Evolutionary conservation across 2,888 invertebrate genomes (phyloP).

Genomic region (Apantesis nais): DNA sequence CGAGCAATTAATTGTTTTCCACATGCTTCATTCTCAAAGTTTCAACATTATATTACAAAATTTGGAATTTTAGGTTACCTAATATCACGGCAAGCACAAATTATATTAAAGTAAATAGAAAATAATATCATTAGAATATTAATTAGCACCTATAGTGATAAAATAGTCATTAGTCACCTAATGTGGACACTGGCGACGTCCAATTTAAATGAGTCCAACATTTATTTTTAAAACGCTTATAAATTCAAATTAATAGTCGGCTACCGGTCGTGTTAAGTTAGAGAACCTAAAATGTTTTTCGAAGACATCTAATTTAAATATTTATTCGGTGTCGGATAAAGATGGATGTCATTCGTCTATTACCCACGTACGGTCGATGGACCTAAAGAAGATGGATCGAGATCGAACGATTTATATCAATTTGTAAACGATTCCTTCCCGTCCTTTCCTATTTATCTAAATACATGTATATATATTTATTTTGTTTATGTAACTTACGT

Average conservation of each 20-base stretch:
- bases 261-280: constrained; percentile 41
- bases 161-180: constrained; percentile 43
- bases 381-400: constrained; percentile 80
- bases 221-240: constrained; percentile 44
- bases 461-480: constrained; percentile 52
- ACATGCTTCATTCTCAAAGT: background rate
- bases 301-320: constrained; percentile 54
- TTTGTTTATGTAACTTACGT: constrained; percentile 30
- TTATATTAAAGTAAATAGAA: constrained; percentile 13
- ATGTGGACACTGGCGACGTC: constrained; percentile 24
- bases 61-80: constrained; percentile 5
- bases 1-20: background rate
- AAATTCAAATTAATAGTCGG: constrained; percentile 45
- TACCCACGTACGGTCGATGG: constrained; percentile 67
- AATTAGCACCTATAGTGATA: constrained; percentile 44
- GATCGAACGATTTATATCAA: constrained; percentile 81
- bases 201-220: constrained; percentile 42
- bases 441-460: constrained; percentile 69
- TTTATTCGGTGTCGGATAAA: constrained; percentile 63
- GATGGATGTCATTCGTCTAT: constrained; percentile 72
- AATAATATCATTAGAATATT: constrained; percentile 37
- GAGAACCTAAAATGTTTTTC: constrained; percentile 42
- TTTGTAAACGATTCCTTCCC: constrained; percentile 71
- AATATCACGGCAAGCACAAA: constrained; percentile 14
- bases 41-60: constrained; percentile 26